These are phyloP conservation scores for Sminthurides aquaticus DNA, from an alignment of 2,888 invertebrate genomes.

Conservation along the genomic window DNA sequence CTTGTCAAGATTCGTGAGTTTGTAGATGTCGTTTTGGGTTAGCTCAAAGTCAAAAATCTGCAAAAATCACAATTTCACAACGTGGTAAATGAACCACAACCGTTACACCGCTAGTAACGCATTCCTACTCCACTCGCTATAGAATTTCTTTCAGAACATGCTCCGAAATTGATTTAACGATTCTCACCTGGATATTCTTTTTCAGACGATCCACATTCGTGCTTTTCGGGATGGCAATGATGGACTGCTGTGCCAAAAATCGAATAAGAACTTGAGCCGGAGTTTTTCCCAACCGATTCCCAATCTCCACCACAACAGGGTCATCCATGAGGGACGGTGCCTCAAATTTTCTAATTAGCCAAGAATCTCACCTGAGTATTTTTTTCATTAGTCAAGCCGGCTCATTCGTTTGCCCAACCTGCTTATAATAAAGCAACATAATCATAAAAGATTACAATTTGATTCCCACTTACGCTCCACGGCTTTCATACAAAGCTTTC, in stretches of 20 bases:
- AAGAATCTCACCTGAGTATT: conserved; percentile 3
- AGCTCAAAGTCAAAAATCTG: conserved; percentile 63
- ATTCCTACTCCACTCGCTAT: not conserved
- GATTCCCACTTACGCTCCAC: conserved; percentile 20
- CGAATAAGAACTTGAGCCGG: conserved; percentile 69
- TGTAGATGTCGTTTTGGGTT: conserved; percentile 55
- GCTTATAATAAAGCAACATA: not conserved
- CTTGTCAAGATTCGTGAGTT: conserved; percentile 58
- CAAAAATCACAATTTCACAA: conserved; percentile 3
- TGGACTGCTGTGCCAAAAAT: conserved; percentile 63
- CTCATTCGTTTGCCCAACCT: not conserved
- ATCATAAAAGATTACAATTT: not conserved
- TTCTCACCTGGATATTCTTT: conserved; percentile 61
- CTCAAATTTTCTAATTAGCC: conserved; percentile 23
- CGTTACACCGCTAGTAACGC: too few relatives aligned
- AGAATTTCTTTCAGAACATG: not conserved
- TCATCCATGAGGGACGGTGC: conserved; percentile 43
- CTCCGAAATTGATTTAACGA: not conserved
- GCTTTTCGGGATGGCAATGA: conserved; percentile 77
- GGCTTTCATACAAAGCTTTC: conserved; percentile 22
- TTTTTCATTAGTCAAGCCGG: too few relatives aligned
- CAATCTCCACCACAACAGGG: conserved; percentile 46
- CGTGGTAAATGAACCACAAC: too few relatives aligned
- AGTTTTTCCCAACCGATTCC: conserved; percentile 55
- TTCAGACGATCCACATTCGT: conserved; percentile 62